These are phyloP conservation scores for Ditylenchus dipsaci DNA, from an alignment of 1,140 invertebrate species.

Conservation along the genomic window DNA sequence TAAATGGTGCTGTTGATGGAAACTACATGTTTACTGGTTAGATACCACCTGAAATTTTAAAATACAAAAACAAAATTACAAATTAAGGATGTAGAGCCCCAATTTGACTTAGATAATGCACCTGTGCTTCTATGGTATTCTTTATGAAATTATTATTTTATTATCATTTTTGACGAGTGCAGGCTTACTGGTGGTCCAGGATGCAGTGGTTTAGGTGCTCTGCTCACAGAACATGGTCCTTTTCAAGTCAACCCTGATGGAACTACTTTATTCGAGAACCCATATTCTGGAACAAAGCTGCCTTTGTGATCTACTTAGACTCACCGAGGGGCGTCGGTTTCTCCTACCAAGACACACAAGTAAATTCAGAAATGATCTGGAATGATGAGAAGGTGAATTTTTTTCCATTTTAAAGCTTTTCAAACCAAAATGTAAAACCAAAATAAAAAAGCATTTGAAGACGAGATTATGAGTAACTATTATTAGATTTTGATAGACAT, in stretches of 20 bases:
- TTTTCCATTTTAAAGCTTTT: no score
- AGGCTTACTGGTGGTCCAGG: conserved; percentile 61
- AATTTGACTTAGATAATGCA: conserved; percentile 15
- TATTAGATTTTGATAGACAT: no score
- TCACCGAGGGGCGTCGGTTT: conserved; percentile 40
- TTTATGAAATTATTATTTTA: no score
- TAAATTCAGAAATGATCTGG: conserved; percentile 7
- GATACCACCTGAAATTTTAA: no score
- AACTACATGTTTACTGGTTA: conserved; percentile 51
- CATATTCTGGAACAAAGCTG: conserved; percentile 53
- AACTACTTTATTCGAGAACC: conserved; percentile 54
- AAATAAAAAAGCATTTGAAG: no score
- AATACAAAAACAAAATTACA: no score
- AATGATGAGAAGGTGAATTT: conserved; percentile 35
- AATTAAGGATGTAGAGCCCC: conserved; percentile 35
- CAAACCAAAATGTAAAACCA: no score
- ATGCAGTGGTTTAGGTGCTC: conserved; percentile 62
- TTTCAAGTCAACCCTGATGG: conserved; percentile 59
- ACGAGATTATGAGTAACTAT: no score
- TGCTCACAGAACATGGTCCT: conserved; percentile 64
- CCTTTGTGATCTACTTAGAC: conserved; percentile 43
- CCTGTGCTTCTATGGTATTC: conserved; percentile 35
- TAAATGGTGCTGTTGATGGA: conserved; percentile 26
- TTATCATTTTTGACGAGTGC: no score
- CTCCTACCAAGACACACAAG: conserved; percentile 10